These are phyloP conservation scores for Nyctibius grandis DNA, from an alignment of 2,797 vertebrate species.

Conservation along the genomic window DNA sequence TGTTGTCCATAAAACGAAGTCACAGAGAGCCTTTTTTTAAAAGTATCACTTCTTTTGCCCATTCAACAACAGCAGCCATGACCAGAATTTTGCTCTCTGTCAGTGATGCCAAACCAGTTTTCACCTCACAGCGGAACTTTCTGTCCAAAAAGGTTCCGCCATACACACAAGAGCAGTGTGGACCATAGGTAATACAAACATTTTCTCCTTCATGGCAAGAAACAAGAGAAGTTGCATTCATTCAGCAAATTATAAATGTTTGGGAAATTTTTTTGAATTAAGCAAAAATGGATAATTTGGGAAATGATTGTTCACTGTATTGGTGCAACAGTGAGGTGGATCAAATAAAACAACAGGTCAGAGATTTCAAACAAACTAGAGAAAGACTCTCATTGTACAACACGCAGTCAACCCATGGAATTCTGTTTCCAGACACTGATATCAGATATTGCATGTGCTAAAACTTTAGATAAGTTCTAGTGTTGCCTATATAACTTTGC, in stretches of 20 bases:
- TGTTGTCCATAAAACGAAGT: not conserved
- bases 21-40: accelerated
- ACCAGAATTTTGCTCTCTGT: not conserved
- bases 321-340: not conserved
- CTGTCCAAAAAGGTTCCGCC: not conserved
- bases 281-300: not conserved
- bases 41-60: not conserved
- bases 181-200: not conserved
- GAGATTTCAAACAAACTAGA: not conserved
- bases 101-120: not conserved
- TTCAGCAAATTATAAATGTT: not conserved
- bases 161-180: not conserved
- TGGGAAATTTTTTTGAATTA: not conserved
- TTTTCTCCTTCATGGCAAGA: not conserved
- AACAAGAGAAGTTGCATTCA: not conserved
- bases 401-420: not conserved
- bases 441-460: not conserved
- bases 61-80: not conserved
- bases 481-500: not conserved
- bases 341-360: not conserved
- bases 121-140: not conserved
- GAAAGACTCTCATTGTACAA: not conserved
- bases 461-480: not conserved
- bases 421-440: not conserved
- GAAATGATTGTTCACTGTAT: not conserved